Base-by-base conservation (phyloP, 2,113 vertebrate genomes). In the Donacobius atricapilla region DNA sequence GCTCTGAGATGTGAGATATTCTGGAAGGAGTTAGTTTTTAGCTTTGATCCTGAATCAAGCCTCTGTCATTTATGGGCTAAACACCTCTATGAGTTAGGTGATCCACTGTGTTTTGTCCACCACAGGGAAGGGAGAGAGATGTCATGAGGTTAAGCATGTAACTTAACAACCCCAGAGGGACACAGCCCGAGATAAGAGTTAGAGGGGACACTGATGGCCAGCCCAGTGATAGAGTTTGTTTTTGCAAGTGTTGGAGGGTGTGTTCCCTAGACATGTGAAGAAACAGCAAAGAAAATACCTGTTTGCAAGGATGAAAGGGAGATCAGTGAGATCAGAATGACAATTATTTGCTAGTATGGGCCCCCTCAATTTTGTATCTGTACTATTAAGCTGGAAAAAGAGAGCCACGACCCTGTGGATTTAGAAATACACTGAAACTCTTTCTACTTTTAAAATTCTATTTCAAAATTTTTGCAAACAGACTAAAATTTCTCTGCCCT, bases 241-340 rank as follows among this genome's bases (percentile, higher is more conserved):
- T 91, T 45, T 83, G 53, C 82, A 93, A 90, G 54, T 83, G 58
- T 75, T 54, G 57, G 47, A 94, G 80, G 76, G 83, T 70, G 72
- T 83, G 86, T 92, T 92, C 42, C 30, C 27, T 64, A 81, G 68
- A 81, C 77, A 89, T 47, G 39, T 78, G 83, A 94, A 90, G 47
- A 96, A 93, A 89, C 27, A 68, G 68, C 60, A 87, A 90, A 83
- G 45, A 85, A 95, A 93, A 92, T 47, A 73, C 3, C 56, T 89
- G 16, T 89, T 94, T 90, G 64, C 31, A 87, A 83, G 45, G 91
- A 72, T 87, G 83, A 95, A 89, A 50, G 44, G 83, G 27, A 96
- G 91, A 83, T 94, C 91, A 91, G 56, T 1, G 14, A 92, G 47
- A 78, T 70, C 68, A 94, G 5, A 35, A 6, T 45, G 90, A 48